Percentiles rank a stretch among this genome's conserved stretches.
phyloP scores from a whole-genome alignment of 2,113 vertebrate species.

The Oophaga pumilio region DNA sequence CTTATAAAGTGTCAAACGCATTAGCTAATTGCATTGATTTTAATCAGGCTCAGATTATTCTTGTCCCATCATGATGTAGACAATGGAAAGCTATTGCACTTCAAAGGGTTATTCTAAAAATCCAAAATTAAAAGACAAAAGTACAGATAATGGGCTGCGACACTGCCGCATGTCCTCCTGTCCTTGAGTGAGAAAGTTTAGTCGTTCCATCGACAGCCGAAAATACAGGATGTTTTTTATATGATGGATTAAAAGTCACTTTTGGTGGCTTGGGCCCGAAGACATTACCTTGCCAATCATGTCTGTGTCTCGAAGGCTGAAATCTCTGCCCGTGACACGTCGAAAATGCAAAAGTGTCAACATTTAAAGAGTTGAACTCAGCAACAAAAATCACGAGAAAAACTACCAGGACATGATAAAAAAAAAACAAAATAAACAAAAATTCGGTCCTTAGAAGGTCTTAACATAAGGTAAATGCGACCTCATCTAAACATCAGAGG shows the following conservation, averaged over 20 bases:
- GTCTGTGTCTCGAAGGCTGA: background rate
- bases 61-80: background rate
- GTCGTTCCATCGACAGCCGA: background rate
- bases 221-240: background rate
- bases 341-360: background rate
- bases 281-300: background rate
- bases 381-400: background rate
- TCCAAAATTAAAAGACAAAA: background rate
- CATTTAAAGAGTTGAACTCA: background rate
- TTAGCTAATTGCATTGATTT: background rate
- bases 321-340: background rate
- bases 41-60: background rate
- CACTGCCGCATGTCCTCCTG: background rate
- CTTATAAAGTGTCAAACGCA: background rate
- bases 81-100: background rate
- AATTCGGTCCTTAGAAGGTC: too few species aligned
- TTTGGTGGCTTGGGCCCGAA: background rate
- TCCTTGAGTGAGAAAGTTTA: slow-evolving; percentile 20
- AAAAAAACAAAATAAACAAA: too few species aligned
- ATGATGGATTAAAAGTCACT: slow-evolving; percentile 3
- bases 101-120: background rate
- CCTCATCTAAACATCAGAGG: too few species aligned
- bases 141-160: background rate
- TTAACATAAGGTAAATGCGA: too few species aligned
- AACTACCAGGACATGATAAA: background rate